Evolutionary conservation across 2,113 vertebrate species (phyloP).

Genomic region (Lycaon pictus): DNA sequence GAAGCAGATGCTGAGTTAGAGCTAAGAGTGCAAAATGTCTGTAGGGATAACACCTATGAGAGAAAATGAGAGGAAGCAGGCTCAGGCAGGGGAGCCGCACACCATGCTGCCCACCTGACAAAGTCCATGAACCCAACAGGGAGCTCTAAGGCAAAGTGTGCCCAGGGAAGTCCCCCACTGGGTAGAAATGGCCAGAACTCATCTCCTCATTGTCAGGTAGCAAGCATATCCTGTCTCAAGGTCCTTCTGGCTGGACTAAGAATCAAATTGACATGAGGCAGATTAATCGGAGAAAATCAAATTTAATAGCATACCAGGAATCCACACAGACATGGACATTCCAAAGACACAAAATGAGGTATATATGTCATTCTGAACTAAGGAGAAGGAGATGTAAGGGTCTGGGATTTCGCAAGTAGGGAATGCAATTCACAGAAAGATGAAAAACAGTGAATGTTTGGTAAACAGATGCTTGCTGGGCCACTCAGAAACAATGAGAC

Average conservation of each 20-base stretch:
- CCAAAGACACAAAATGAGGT: background rate
- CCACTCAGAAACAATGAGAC: background rate
- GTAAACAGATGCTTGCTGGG: background rate
- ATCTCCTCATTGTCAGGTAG: background rate
- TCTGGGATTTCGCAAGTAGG: background rate
- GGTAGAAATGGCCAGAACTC: background rate
- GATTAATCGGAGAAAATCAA: background rate
- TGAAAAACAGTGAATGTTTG: background rate
- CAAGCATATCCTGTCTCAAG: background rate
- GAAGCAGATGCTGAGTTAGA: background rate
- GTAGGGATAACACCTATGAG: background rate
- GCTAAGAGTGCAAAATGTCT: background rate
- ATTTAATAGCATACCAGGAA: background rate
- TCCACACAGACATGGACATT: background rate
- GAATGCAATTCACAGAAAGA: background rate
- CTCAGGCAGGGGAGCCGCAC: background rate
- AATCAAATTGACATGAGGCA: background rate
- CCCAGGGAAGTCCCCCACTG: fast-evolving
- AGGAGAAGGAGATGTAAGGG: background rate
- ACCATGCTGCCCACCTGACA: background rate
- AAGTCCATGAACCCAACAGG: too few relatives aligned
- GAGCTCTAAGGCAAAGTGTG: background rate
- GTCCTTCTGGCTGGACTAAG: background rate
- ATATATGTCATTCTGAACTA: background rate
- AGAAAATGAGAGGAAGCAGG: background rate